phyloP scores from a whole-genome alignment of 2,113 vertebrate genomes.

The Dasyprocta punctata region DNA sequence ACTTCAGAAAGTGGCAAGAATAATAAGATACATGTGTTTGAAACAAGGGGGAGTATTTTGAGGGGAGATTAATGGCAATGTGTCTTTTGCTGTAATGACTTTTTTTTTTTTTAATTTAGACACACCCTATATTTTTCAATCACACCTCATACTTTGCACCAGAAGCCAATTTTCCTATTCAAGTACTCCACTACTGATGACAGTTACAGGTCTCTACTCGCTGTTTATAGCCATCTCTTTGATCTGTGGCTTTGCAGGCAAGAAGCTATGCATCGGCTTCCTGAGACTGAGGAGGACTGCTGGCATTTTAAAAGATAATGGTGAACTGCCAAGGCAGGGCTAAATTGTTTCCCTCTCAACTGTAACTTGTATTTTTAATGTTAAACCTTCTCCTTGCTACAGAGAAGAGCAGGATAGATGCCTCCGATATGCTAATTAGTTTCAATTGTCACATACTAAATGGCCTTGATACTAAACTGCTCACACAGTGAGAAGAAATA shows the following conservation, averaged over 20 bases:
- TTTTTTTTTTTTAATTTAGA: neutral
- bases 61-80: neutral
- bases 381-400: neutral
- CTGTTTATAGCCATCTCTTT: neutral
- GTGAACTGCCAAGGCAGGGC: neutral
- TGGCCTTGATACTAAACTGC: conserved; percentile 27
- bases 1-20: neutral
- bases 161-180: neutral
- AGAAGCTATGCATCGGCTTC: neutral
- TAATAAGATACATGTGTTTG: neutral
- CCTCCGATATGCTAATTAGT: conserved; percentile 5
- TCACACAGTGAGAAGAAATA: neutral
- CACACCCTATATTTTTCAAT: neutral
- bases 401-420: neutral
- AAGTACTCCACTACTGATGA: too few relatives aligned
- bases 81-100: neutral
- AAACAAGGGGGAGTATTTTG: neutral
- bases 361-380: neutral
- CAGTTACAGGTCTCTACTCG: neutral
- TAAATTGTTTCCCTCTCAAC: neutral
- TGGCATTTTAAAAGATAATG: neutral
- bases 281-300: neutral
- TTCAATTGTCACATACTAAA: conserved; percentile 18
- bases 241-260: neutral
- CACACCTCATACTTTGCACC: neutral